phyloP scores from a whole-genome alignment of 2,113 vertebrate species.

The Dicerorhinus sumatrensis region DNA sequence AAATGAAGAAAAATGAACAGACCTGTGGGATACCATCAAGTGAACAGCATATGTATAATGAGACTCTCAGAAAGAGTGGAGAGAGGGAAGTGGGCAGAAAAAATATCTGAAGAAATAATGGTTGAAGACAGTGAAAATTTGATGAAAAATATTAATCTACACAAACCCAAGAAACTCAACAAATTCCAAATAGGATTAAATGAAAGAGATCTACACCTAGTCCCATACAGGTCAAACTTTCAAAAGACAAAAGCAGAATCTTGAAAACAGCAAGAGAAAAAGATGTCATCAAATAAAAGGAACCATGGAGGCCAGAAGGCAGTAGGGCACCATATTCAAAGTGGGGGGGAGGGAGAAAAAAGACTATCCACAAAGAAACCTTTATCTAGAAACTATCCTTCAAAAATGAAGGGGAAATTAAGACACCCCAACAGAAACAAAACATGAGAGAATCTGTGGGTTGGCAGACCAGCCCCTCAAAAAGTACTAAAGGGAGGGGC shows the following conservation, averaged over 20 bases:
- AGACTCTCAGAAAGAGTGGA: neutral
- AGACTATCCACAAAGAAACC: neutral
- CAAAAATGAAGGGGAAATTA: neutral
- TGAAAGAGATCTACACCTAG: neutral
- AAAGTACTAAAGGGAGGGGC: neutral
- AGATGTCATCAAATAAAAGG: neutral
- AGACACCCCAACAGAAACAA: neutral
- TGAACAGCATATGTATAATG: neutral
- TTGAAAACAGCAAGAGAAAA: neutral
- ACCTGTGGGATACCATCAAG: neutral
- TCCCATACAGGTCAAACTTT: neutral
- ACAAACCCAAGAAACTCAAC: neutral
- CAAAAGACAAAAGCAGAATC: neutral
- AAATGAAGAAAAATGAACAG: neutral
- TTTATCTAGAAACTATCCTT: neutral
- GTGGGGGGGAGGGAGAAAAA: rapidly evolving
- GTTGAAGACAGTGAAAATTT: neutral
- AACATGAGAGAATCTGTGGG: neutral
- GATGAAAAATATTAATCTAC: neutral
- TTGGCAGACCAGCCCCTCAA: neutral
- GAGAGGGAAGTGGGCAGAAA: neutral
- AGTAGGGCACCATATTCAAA: neutral
- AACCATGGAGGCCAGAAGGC: neutral
- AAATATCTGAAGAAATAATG: neutral
- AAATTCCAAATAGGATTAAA: neutral